A percentile compares a stretch with the other conserved stretches of the same genome.
Conservation (phyloP, 1,140 invertebrate species). For the Ostrea edulis region DNA sequence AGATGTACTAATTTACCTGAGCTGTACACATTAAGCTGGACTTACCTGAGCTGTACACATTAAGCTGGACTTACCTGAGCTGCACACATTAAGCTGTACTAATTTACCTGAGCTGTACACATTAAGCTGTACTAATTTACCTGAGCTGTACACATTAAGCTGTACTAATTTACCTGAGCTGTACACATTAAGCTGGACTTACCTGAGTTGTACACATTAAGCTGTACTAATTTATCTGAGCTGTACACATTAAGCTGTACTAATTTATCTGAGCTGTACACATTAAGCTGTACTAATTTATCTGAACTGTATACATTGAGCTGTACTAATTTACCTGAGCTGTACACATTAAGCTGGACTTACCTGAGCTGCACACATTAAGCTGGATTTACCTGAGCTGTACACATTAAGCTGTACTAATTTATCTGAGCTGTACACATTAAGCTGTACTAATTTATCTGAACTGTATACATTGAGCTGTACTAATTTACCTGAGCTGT, state of each 20-base stretch:
- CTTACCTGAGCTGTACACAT: too few relatives aligned
- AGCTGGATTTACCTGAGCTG: neutral
- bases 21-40: too few relatives aligned
- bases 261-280: too few relatives aligned
- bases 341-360: neutral
- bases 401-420: neutral
- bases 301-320: neutral
- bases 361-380: too few relatives aligned
- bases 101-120: neutral
- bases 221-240: neutral
- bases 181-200: neutral
- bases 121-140: neutral
- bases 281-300: too few relatives aligned
- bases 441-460: neutral
- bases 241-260: too few relatives aligned
- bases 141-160: neutral
- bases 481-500: too few relatives aligned
- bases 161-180: neutral
- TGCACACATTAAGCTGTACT: too few relatives aligned
- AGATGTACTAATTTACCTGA: neutral
- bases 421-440: neutral
- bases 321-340: neutral
- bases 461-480: too few relatives aligned
- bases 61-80: too few relatives aligned
- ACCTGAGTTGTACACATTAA: slow-evolving; percentile 1